Evolutionary conservation across 1,140 invertebrate species (phyloP).

Genomic region (Seison nebaliae): DNA sequence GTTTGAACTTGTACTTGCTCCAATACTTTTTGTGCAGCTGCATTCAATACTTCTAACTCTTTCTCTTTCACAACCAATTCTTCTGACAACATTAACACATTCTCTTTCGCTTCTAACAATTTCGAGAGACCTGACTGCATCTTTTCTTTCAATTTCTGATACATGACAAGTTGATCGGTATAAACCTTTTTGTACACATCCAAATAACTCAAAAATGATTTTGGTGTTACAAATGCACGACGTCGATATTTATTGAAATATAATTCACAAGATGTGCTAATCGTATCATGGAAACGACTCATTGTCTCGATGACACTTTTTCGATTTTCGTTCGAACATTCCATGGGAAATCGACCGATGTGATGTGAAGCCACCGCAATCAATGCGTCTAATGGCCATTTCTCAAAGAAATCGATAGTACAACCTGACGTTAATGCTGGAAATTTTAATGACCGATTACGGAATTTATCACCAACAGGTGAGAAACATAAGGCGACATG

Average conservation of each 20-base stretch:
- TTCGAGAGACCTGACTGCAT: conserved; percentile 53
- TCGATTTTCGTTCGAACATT: neutral
- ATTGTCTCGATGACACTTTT: conserved; percentile 32
- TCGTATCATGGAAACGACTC: conserved; percentile 56
- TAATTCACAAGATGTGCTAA: conserved; percentile 34
- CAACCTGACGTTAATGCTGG: conserved; percentile 29
- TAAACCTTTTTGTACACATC: too few relatives aligned
- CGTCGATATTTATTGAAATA: conserved; percentile 39
- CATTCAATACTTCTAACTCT: conserved; percentile 55
- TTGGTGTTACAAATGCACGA: conserved; percentile 28
- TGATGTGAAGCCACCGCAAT: conserved; percentile 43
- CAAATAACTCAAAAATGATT: conserved; percentile 29
- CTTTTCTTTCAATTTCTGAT: too few relatives aligned
- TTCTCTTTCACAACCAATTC: conserved; percentile 73
- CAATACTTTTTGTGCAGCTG: conserved; percentile 48
- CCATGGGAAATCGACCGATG: neutral
- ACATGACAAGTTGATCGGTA: too few relatives aligned
- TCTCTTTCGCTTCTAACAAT: conserved; percentile 65
- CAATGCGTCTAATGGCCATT: conserved; percentile 28
- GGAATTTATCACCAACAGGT: conserved; percentile 27
- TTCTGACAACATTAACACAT: conserved; percentile 60
- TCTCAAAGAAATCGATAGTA: conserved; percentile 22
- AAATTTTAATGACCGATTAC: conserved; percentile 25
- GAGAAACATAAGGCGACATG: conserved; percentile 27
- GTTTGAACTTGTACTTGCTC: conserved; percentile 18